These are phyloP conservation scores for Bombus breviceps DNA, from an alignment of 1,140 invertebrate species.

Conservation along the genomic window DNA sequence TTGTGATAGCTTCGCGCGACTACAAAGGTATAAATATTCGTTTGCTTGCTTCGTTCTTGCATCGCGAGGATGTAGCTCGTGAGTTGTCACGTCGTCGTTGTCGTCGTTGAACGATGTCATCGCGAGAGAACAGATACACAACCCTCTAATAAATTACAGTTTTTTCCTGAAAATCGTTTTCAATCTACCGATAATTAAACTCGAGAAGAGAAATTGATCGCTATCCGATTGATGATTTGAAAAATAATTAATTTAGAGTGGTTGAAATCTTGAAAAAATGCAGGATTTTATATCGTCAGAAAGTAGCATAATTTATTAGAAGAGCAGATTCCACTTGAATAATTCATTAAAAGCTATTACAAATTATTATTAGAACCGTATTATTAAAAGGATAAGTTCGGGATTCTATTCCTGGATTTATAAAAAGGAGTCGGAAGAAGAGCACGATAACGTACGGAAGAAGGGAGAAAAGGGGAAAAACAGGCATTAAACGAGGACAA, in stretches of 20 bases:
- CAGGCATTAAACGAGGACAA: background rate
- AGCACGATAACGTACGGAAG: background rate
- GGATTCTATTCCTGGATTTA: background rate
- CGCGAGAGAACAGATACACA: background rate
- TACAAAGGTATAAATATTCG: conserved; percentile 39
- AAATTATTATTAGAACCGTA: background rate
- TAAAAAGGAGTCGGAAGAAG: no score
- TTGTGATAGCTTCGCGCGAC: conserved; percentile 10
- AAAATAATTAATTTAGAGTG: no score
- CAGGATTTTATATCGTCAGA: no score
- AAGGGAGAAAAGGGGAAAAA: no score
- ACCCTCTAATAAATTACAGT: background rate
- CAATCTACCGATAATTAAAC: background rate
- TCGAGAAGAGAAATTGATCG: background rate
- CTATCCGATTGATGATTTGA: no score
- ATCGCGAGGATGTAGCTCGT: no score
- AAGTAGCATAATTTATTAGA: background rate
- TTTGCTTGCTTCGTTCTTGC: conserved; percentile 17
- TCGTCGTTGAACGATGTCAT: background rate
- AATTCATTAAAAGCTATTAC: background rate
- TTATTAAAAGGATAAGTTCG: no score
- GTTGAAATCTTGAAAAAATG: no score
- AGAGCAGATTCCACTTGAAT: background rate
- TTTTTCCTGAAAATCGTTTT: no score
- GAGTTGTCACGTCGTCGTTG: no score